These are phyloP conservation scores for Drosophila grimshawi DNA, from an alignment of 1,140 invertebrate species.

Conservation along the genomic window DNA sequence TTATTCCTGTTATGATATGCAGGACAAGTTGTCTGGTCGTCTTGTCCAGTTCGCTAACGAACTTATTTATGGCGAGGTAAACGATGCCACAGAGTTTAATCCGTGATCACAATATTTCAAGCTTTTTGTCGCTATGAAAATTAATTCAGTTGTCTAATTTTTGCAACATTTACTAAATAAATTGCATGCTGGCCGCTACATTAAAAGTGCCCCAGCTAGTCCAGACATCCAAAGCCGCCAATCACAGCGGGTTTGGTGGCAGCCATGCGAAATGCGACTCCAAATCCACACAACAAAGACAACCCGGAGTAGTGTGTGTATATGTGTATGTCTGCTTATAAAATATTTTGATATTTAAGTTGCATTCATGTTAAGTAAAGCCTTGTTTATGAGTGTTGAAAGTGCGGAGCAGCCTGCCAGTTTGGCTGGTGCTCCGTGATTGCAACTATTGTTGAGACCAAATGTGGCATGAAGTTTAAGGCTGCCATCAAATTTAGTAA, in stretches of 20 bases:
- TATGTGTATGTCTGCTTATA: slow-evolving; percentile 49
- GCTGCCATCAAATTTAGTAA: slow-evolving; percentile 82
- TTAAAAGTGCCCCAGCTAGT: slow-evolving; percentile 37
- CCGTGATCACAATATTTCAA: slow-evolving; percentile 71
- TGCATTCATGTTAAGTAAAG: slow-evolving; percentile 82
- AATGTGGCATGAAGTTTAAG: slow-evolving; percentile 82
- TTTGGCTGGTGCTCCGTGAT: slow-evolving; percentile 58
- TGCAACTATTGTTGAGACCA: slow-evolving; percentile 80
- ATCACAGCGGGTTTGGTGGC: slow-evolving; percentile 17
- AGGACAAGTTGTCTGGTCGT: slow-evolving; percentile 16
- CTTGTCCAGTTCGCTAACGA: slow-evolving; percentile 55
- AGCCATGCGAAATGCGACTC: slow-evolving; percentile 46
- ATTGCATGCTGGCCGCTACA: slow-evolving; percentile 50
- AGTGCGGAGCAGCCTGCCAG: slow-evolving; percentile 45
- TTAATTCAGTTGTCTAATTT: slow-evolving; percentile 83
- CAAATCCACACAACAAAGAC: slow-evolving; percentile 37
- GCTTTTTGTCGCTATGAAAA: slow-evolving; percentile 74
- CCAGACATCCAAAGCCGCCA: slow-evolving; percentile 3
- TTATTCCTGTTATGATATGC: neutral
- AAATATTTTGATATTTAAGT: slow-evolving; percentile 81
- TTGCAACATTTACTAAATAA: slow-evolving; percentile 73
- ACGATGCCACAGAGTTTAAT: slow-evolving; percentile 49
- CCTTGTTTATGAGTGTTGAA: slow-evolving; percentile 81
- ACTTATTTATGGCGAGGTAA: slow-evolving; percentile 37
- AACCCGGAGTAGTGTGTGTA: slow-evolving; percentile 1